Evolutionary conservation across 2,888 invertebrate genomes (phyloP).

Genomic region (Clitarchus hookeri): DNA sequence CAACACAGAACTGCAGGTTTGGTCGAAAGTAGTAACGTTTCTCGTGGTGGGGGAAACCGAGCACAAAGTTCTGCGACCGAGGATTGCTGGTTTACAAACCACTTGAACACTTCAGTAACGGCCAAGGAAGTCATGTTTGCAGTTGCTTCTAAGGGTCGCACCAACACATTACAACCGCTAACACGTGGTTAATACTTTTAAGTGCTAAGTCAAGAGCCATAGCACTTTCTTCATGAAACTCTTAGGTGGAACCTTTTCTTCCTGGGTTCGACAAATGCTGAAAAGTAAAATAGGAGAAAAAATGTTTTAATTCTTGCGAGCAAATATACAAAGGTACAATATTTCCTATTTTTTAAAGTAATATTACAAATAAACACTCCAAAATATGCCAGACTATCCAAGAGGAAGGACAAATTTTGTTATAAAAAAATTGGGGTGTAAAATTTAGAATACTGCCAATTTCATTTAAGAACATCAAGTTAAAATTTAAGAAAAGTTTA

Average conservation of each 20-base stretch:
- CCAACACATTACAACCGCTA: constrained; percentile 36
- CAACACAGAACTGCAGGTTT: too few relatives aligned
- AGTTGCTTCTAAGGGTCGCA: constrained; percentile 18
- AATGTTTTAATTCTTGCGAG: constrained; percentile 35
- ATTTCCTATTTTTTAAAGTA: not conserved
- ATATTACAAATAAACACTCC: not conserved
- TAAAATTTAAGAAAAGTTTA: not conserved
- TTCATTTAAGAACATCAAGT: not conserved
- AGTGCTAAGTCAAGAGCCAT: constrained; percentile 11
- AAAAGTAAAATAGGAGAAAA: constrained; percentile 40
- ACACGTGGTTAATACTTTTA: constrained; percentile 26
- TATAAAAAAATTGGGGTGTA: too few relatives aligned
- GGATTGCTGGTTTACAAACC: constrained; percentile 24
- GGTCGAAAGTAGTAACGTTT: not conserved
- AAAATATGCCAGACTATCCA: not conserved
- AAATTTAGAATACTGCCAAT: not conserved
- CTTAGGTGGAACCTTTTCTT: constrained; percentile 19
- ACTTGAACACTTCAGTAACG: not conserved
- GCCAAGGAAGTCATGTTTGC: not conserved
- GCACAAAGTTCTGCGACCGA: not conserved
- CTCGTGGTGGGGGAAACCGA: not conserved
- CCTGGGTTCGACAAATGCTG: constrained; percentile 31
- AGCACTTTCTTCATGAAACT: constrained; percentile 21
- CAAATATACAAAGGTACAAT: constrained; percentile 16
- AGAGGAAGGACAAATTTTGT: not conserved